Percentiles rank a stretch among this genome's conserved stretches.
Conservation (phyloP, 1,140 invertebrate species). For the Capitella teleta region DNA sequence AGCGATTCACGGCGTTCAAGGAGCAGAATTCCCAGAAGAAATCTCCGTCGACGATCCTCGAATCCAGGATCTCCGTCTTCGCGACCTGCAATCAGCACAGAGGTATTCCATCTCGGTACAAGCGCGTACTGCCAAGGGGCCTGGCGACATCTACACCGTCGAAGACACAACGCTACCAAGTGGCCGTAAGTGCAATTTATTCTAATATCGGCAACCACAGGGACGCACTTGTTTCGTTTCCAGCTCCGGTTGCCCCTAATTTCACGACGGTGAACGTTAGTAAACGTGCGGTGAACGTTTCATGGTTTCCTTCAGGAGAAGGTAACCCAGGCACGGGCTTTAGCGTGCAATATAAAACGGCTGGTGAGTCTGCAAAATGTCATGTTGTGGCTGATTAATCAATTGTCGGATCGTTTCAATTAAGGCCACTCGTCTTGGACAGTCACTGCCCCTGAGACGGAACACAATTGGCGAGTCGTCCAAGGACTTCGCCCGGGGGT, state of each 20-base stretch:
- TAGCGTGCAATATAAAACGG: constrained; percentile 63
- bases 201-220: background rate
- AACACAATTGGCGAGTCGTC: constrained; percentile 9
- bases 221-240: too few relatives aligned
- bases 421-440: background rate
- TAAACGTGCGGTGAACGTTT: constrained; percentile 8
- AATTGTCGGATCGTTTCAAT: background rate
- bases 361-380: background rate
- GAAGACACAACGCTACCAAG: constrained; percentile 6
- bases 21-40: too few relatives aligned
- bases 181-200: constrained; percentile 8
- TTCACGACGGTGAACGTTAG: constrained; percentile 4
- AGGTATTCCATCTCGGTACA: constrained; percentile 7
- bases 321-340: constrained; percentile 67
- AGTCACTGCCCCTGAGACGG: background rate
- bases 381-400: background rate
- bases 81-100: background rate
- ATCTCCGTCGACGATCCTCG: too few relatives aligned
- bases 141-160: background rate
- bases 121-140: constrained; percentile 7
- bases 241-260: constrained; percentile 5
- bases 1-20: too few relatives aligned
- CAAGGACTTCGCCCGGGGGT: constrained; percentile 6
- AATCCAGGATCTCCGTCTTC: too few relatives aligned
- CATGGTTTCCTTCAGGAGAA: constrained; percentile 15